These are phyloP conservation scores for Colletes gigas DNA, from an alignment of 1,140 invertebrate species.

Conservation along the genomic window DNA sequence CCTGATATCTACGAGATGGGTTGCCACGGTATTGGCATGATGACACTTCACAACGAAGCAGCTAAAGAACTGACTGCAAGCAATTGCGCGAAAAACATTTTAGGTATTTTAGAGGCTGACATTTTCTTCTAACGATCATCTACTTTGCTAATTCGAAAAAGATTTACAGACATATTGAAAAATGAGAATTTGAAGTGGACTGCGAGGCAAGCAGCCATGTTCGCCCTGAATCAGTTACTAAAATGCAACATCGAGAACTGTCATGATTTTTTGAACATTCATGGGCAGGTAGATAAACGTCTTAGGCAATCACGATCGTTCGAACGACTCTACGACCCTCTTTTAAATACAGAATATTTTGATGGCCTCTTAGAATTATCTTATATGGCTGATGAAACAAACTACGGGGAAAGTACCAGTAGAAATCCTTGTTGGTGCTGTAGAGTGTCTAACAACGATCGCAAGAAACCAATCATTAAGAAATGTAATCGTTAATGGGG, in stretches of 20 bases:
- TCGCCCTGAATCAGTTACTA: conserved; percentile 68
- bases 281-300: conserved; percentile 56
- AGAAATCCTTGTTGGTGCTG: conserved; percentile 53
- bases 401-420: conserved; percentile 44
- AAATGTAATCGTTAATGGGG: conserved; percentile 30
- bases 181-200: conserved; percentile 61
- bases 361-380: conserved; percentile 31
- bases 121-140: conserved; percentile 20
- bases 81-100: conserved; percentile 56
- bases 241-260: conserved; percentile 63
- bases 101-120: conserved; percentile 46
- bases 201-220: conserved; percentile 60
- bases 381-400: conserved; percentile 61
- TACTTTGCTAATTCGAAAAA: not conserved
- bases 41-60: conserved; percentile 64
- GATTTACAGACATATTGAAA: conserved; percentile 63
- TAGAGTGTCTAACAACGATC: conserved; percentile 58
- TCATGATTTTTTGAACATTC: conserved; percentile 52
- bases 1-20: conserved; percentile 51
- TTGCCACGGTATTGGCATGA: conserved; percentile 67
- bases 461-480: conserved; percentile 45
- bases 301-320: too few relatives aligned
- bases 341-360: not conserved
- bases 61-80: conserved; percentile 59
- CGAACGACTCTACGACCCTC: not conserved